Base-by-base conservation (phyloP, 2,888 invertebrate species). In the Mesorhabditis sp. region DNA sequence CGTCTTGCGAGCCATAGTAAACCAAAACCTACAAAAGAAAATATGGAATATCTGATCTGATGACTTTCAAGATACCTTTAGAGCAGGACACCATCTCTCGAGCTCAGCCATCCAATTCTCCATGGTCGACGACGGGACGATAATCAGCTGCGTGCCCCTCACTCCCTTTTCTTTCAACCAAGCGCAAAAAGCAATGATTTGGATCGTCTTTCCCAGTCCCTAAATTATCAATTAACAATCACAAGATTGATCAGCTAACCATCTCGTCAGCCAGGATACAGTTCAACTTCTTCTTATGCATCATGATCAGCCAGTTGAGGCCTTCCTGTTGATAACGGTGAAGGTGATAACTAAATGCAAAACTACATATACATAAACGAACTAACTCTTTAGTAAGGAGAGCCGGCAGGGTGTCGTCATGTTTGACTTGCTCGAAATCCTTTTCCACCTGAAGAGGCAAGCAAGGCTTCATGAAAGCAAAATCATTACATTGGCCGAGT, bases 251-350 rank as follows among this genome's bases (percentile, higher is more conserved):
- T n/a, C n/a, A 50, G 15, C 61, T 42, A 62, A 87, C 88, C 96
- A 97, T 97, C 88, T 97, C 96, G 86, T 97, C 96, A 0, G 95
- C 96, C 74, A 97, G 88, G 82, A 97, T 95, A 0, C 94, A 94
- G 83, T 95, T 95, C 62, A 96, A 73, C 4, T 75, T 74, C 61
- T 82, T 80, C 10, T 74, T 66, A 68, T 81, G 72, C 82, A 82
- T 82, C 78, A 80, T 77, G 45, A 82, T 76, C 65, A 82, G 70
- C 82, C 82, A 82, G 66, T 80, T 77, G 42, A 82, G 76, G 5
- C 82, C 82, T 45, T 76, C 72, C 10, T 77, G 67, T 68, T 82
- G 82, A 63, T 82, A 82, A 3, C 75, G 74, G 68, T 81, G 80
- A n/a, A 81, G 75, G 41, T 69, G 72, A 45, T 68, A 76, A 10